phyloP scores from a whole-genome alignment of 2,888 invertebrate species.

The Epistrophella euchroma region DNA sequence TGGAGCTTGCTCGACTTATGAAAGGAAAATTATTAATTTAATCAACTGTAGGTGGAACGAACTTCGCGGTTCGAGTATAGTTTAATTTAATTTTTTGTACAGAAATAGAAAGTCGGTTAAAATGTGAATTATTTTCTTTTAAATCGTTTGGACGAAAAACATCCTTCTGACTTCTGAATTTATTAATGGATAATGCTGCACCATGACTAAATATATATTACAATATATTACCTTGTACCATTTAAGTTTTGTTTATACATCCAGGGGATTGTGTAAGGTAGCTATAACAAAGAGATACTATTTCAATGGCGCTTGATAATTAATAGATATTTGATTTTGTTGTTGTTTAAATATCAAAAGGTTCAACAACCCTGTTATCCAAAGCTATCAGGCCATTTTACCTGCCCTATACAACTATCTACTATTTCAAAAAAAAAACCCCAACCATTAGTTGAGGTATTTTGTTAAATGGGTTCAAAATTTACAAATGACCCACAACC shows the following conservation, averaged over 20 bases:
- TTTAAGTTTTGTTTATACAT: not conserved
- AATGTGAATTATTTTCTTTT: too few species aligned
- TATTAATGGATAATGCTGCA: too few species aligned
- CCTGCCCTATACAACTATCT: not conserved
- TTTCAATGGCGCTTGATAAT: constrained; percentile 2
- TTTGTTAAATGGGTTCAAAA: constrained; percentile 8
- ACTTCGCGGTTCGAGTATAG: too few species aligned
- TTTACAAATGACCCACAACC: constrained; percentile 24
- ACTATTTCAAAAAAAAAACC: not conserved
- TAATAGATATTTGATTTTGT: not conserved
- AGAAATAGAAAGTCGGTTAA: too few species aligned
- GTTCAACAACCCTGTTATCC: constrained; percentile 2
- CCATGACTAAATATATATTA: too few species aligned
- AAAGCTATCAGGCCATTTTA: not conserved
- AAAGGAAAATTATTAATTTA: too few species aligned
- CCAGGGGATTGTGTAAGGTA: not conserved
- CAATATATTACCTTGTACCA: not conserved
- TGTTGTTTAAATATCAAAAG: not conserved
- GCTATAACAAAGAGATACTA: not conserved
- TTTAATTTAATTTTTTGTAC: too few species aligned
- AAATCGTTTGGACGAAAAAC: not conserved
- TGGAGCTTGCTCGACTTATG: too few species aligned
- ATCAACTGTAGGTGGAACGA: too few species aligned
- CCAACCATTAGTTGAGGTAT: not conserved
- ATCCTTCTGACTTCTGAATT: not conserved